Conservation (phyloP, 2,797 vertebrate species). For the Poecilia picta region DNA sequence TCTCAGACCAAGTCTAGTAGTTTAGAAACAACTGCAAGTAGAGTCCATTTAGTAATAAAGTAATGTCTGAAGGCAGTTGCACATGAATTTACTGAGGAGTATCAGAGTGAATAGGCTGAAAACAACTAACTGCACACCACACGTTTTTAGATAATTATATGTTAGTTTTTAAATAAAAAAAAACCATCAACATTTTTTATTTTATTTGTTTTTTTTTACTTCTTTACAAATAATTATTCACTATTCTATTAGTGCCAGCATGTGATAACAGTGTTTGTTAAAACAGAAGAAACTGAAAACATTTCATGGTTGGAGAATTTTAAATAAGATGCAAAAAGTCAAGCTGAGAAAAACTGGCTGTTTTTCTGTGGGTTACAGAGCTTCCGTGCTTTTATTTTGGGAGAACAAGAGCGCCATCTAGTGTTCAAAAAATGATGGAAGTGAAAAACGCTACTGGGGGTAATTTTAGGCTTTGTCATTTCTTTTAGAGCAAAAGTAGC, state of each 20-base stretch:
- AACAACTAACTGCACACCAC: not conserved
- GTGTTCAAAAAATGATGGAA: slow-evolving; percentile 32
- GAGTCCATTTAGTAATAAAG: not conserved
- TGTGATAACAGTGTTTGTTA: slow-evolving; percentile 13
- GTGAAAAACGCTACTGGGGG: slow-evolving; percentile 15
- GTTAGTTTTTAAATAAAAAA: not conserved
- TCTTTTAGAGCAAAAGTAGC: slow-evolving; percentile 37
- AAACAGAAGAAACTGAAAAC: slow-evolving; percentile 12
- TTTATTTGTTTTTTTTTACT: not conserved
- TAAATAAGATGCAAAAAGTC: slow-evolving; percentile 15
- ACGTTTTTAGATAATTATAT: not conserved
- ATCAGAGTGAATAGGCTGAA: not conserved
- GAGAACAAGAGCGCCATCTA: slow-evolving; percentile 63
- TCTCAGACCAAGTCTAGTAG: not conserved
- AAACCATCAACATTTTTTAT: not conserved
- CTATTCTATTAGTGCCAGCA: not conserved
- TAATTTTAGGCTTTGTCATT: slow-evolving; percentile 41
- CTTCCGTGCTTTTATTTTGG: slow-evolving; percentile 13
- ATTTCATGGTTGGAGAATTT: slow-evolving; percentile 10
- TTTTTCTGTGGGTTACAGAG: slow-evolving; percentile 5
- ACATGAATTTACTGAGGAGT: not conserved
- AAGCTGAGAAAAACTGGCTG: slow-evolving; percentile 13
- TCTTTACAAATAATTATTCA: not conserved
- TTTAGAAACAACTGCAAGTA: not conserved
- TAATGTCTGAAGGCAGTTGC: not conserved